phyloP scores from a whole-genome alignment of 2,888 invertebrate genomes.

The Ernsta delagoae region DNA sequence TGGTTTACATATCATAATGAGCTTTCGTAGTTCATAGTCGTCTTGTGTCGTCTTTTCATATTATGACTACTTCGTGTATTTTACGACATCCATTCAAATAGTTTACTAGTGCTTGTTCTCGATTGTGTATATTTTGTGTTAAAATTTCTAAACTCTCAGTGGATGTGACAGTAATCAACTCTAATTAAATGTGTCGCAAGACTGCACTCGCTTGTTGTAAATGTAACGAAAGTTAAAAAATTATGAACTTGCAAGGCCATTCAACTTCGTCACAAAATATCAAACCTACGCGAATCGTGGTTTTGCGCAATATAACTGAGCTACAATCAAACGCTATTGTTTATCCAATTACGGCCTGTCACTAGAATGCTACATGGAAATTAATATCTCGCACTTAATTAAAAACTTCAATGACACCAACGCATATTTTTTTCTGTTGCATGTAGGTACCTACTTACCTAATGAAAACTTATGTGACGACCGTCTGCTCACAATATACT shows the following conservation, averaged over 20 bases:
- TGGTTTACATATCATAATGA: constrained; percentile 30
- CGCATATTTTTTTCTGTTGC: constrained; percentile 5
- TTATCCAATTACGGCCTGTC: constrained; percentile 68
- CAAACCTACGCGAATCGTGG: constrained; percentile 55
- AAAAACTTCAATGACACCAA: constrained; percentile 17
- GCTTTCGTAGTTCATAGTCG: constrained; percentile 18
- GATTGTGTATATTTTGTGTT: not conserved
- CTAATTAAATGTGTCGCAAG: constrained; percentile 8
- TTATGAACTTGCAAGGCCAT: constrained; percentile 23
- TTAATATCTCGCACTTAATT: constrained; percentile 27
- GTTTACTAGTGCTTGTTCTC: constrained; percentile 5
- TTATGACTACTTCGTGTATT: not conserved
- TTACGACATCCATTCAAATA: constrained; percentile 8
- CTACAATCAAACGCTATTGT: constrained; percentile 70
- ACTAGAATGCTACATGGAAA: constrained; percentile 55
- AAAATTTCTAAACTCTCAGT: not conserved
- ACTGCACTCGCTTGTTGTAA: constrained; percentile 13
- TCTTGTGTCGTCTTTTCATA: constrained; percentile 21
- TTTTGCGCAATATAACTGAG: constrained; percentile 56
- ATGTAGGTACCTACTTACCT: not conserved
- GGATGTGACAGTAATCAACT: not conserved
- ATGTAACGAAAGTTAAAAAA: constrained; percentile 27
- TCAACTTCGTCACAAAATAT: constrained; percentile 30
- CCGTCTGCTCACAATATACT: too few relatives aligned
- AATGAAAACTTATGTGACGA: too few relatives aligned